A percentile compares a stretch with the other conserved stretches of the same genome.
phyloP scores from a whole-genome alignment of 2,888 invertebrate species.

The Tortricodes alternella region DNA sequence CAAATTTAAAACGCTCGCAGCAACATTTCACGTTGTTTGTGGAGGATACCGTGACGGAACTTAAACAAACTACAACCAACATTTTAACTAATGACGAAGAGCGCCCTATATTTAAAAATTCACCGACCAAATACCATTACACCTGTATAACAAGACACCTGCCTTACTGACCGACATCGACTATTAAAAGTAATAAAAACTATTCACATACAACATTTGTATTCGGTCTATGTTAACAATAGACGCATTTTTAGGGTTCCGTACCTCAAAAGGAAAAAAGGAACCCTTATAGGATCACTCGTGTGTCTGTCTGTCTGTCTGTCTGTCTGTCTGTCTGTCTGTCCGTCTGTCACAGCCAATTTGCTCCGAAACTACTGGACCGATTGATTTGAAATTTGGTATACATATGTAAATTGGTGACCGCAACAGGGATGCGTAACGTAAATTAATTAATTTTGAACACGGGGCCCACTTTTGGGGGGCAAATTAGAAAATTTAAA shows the following conservation, averaged over 20 bases:
- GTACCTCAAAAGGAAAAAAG: too few relatives aligned
- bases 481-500: too few relatives aligned
- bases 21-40: constrained; percentile 57
- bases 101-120: constrained; percentile 54
- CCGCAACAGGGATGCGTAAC: too few relatives aligned
- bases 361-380: too few relatives aligned
- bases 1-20: constrained; percentile 56
- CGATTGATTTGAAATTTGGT: too few relatives aligned
- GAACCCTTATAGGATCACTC: too few relatives aligned
- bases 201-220: constrained; percentile 44
- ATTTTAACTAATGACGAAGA: constrained; percentile 57
- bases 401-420: too few relatives aligned
- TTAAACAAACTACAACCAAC: constrained; percentile 71
- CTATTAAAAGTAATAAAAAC: constrained; percentile 53
- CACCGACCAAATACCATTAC: constrained; percentile 50
- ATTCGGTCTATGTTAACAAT: constrained; percentile 55
- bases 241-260: constrained; percentile 37
- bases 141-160: constrained; percentile 66
- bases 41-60: constrained; percentile 69
- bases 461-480: too few relatives aligned
- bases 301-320: too few relatives aligned
- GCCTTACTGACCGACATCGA: constrained; percentile 65
- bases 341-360: too few relatives aligned
- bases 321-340: too few relatives aligned
- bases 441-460: too few relatives aligned